Percentiles rank a stretch among this genome's conserved stretches.
Evolutionary conservation across 2,888 invertebrate species (phyloP).

Genomic region (Heptascelio sp.): DNA sequence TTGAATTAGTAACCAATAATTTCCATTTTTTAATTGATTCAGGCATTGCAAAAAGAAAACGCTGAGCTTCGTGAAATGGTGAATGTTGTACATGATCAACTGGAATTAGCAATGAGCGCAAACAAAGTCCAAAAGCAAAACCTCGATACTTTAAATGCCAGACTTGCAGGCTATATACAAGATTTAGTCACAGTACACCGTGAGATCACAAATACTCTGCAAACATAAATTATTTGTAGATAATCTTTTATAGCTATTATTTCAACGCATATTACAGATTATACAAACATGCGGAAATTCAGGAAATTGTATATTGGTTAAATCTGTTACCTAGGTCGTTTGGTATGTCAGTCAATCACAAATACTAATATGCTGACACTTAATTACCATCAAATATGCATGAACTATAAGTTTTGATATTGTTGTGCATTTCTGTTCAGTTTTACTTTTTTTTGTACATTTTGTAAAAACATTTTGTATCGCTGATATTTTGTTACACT

Average conservation of each 20-base stretch:
- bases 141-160: slow-evolving; percentile 94
- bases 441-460: slow-evolving; percentile 42
- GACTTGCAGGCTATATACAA: slow-evolving; percentile 93
- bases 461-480: slow-evolving; percentile 53
- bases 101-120: slow-evolving; percentile 93
- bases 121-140: slow-evolving; percentile 95
- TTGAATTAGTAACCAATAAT: no score
- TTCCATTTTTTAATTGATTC: slow-evolving; percentile 65
- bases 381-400: slow-evolving; percentile 46
- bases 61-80: slow-evolving; percentile 89
- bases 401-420: slow-evolving; percentile 30
- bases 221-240: slow-evolving; percentile 87
- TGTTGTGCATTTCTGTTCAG: slow-evolving; percentile 49
- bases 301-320: slow-evolving; percentile 63
- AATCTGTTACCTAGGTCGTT: slow-evolving; percentile 63
- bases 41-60: slow-evolving; percentile 89
- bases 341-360: slow-evolving; percentile 40
- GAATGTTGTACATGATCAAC: slow-evolving; percentile 92
- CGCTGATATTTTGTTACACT: neutral
- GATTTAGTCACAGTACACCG: slow-evolving; percentile 94
- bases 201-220: slow-evolving; percentile 94
- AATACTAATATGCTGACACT: slow-evolving; percentile 55
- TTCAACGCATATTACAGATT: slow-evolving; percentile 68
- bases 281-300: slow-evolving; percentile 52
- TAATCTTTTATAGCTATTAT: slow-evolving; percentile 77